Evolutionary conservation across 1,140 invertebrate species (phyloP).

Genomic region (Drosophila kurseongensis): DNA sequence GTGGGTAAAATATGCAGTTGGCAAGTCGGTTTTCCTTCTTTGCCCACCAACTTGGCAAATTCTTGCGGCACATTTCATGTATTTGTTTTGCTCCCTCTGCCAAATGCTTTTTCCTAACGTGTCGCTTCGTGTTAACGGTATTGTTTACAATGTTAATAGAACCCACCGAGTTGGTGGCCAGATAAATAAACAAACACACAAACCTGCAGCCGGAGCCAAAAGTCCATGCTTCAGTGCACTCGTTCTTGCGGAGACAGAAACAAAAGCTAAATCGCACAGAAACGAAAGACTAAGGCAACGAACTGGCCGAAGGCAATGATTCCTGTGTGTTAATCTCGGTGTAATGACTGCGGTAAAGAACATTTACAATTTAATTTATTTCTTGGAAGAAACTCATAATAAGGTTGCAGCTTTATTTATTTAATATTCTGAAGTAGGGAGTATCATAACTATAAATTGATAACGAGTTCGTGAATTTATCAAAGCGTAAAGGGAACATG

Average conservation of each 20-base stretch:
- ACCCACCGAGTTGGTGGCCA: conserved; percentile 64
- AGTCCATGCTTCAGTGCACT: conserved; percentile 58
- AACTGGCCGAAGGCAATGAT: conserved; percentile 50
- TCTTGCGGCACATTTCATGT: conserved; percentile 65
- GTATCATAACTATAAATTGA: not conserved
- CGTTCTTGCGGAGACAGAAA: conserved; percentile 25
- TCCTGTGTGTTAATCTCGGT: conserved; percentile 24
- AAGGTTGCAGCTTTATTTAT: conserved; percentile 10
- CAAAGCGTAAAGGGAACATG: conserved; percentile 9
- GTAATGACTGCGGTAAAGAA: conserved; percentile 22
- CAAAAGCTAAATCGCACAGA: conserved; percentile 22
- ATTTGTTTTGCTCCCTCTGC: conserved; percentile 10
- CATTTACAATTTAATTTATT: conserved; percentile 36
- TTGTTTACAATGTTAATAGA: conserved; percentile 80
- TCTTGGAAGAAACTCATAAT: conserved; percentile 24
- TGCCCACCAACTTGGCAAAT: conserved; percentile 37
- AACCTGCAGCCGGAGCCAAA: conserved; percentile 39
- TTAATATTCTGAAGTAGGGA: conserved; percentile 4
- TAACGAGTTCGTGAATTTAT: not conserved
- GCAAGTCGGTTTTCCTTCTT: conserved; percentile 24
- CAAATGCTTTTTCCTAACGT: conserved; percentile 27
- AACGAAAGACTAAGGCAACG: conserved; percentile 77
- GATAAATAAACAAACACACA: conserved; percentile 61
- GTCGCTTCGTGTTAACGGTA: conserved; percentile 75
- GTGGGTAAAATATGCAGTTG: conserved; percentile 53